Percentiles rank a stretch among this genome's conserved stretches.
Conservation (phyloP, 1,140 invertebrate species). For the Anoplophora glabripennis region DNA sequence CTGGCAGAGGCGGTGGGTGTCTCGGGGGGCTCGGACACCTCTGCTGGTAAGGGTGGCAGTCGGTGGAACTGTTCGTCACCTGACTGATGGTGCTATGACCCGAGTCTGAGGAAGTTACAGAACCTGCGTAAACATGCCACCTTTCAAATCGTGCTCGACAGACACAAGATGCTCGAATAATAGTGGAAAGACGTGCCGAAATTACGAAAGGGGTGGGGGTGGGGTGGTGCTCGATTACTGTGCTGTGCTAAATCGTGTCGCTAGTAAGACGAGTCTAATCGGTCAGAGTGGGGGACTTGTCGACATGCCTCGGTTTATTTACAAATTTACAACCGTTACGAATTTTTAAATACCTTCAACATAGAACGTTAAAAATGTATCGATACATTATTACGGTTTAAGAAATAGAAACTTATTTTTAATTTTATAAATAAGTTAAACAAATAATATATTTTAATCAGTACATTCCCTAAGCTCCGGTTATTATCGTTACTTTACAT, state of each 20-base stretch:
- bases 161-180: constrained; percentile 15
- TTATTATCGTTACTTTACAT: no score
- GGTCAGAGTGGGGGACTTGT: no score
- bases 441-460: no score
- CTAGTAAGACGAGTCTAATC: no score
- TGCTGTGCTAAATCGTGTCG: background rate
- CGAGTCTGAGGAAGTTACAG: constrained; percentile 47
- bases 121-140: constrained; percentile 42
- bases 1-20: constrained; percentile 42
- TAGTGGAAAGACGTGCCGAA: constrained; percentile 18
- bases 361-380: no score
- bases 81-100: constrained; percentile 48
- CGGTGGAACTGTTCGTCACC: constrained; percentile 39
- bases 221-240: background rate
- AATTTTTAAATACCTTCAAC: no score
- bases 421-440: no score
- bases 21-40: constrained; percentile 46
- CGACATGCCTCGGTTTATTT: no score
- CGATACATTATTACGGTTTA: no score
- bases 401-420: no score
- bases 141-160: constrained; percentile 28
- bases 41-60: constrained; percentile 40
- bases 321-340: no score
- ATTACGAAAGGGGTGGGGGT: background rate
- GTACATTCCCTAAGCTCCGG: no score